Conservation (phyloP, 2,888 invertebrate species). For the Leptothorax acervorum region DNA sequence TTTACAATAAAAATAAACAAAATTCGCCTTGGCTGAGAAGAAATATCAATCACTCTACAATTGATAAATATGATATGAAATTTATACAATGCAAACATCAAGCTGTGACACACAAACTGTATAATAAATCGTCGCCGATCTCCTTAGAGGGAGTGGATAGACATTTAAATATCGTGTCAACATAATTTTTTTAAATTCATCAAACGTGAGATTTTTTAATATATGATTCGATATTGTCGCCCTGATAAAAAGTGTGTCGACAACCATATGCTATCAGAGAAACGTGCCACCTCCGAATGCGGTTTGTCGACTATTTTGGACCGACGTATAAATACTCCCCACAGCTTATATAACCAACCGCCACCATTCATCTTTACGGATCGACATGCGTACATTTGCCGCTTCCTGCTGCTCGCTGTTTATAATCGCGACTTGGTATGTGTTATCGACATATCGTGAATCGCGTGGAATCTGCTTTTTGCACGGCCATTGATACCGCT, state of each 20-base stretch:
- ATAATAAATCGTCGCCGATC: neutral
- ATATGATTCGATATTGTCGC: neutral
- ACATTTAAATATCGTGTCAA: neutral
- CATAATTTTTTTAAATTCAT: neutral
- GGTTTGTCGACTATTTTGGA: constrained; percentile 67
- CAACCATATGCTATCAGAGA: constrained; percentile 27
- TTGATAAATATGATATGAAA: neutral
- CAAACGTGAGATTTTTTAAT: neutral
- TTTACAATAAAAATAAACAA: constrained; percentile 14
- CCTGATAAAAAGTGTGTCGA: constrained; percentile 20
- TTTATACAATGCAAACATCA: neutral
- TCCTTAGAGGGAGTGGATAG: neutral
- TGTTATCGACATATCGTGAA: constrained; percentile 25
- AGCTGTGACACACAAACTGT: neutral
- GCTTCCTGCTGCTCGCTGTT: constrained; percentile 7
- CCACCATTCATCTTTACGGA: constrained; percentile 72
- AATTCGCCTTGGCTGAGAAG: neutral
- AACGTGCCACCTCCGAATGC: constrained; percentile 43
- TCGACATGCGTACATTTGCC: constrained; percentile 27
- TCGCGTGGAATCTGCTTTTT: constrained; percentile 32
- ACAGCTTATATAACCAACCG: constrained; percentile 65
- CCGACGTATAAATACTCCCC: constrained; percentile 69
- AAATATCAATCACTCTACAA: neutral
- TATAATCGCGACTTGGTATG: constrained; percentile 14
- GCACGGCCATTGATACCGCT: neutral